A percentile compares a stretch with the other conserved stretches of the same genome.
Evolutionary conservation across 2,888 invertebrate species (phyloP).

Genomic region (Troides aeacus): DNA sequence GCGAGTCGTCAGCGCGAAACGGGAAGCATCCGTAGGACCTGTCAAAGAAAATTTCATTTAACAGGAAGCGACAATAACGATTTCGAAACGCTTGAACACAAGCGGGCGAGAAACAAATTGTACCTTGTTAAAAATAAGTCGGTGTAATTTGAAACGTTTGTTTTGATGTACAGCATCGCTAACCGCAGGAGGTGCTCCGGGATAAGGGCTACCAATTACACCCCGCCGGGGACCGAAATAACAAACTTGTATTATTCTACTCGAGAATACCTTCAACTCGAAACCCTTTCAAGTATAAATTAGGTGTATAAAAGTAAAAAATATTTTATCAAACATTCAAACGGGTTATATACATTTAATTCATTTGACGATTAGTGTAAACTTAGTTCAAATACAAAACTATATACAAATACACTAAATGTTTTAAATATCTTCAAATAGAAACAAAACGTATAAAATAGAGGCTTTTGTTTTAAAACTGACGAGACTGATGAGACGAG

Average conservation of each 20-base stretch:
- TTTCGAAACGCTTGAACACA: background rate
- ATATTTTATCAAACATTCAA: background rate
- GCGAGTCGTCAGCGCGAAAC: slow-evolving; percentile 15
- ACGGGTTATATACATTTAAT: background rate
- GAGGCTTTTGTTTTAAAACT: too few relatives aligned
- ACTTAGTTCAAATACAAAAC: too few relatives aligned
- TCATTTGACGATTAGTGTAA: too few relatives aligned
- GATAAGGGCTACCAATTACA: slow-evolving; percentile 49
- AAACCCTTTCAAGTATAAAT: slow-evolving; percentile 52
- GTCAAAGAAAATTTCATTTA: slow-evolving; percentile 28
- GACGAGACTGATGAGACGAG: too few relatives aligned
- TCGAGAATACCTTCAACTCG: slow-evolving; percentile 50
- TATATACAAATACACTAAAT: too few relatives aligned
- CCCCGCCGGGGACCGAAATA: slow-evolving; percentile 49
- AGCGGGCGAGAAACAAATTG: slow-evolving; percentile 15
- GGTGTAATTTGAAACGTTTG: slow-evolving; percentile 49
- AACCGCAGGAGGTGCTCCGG: slow-evolving; percentile 19
- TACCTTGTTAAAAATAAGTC: slow-evolving; percentile 49
- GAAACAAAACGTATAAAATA: too few relatives aligned
- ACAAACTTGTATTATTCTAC: slow-evolving; percentile 59
- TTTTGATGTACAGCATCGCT: slow-evolving; percentile 46
- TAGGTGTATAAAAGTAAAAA: background rate
- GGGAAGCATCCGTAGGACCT: slow-evolving; percentile 26
- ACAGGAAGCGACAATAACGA: slow-evolving; percentile 21
- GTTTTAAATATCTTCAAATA: too few relatives aligned